Evolutionary conservation across 2,888 invertebrate species (phyloP).

Genomic region (Steromphala cineraria): DNA sequence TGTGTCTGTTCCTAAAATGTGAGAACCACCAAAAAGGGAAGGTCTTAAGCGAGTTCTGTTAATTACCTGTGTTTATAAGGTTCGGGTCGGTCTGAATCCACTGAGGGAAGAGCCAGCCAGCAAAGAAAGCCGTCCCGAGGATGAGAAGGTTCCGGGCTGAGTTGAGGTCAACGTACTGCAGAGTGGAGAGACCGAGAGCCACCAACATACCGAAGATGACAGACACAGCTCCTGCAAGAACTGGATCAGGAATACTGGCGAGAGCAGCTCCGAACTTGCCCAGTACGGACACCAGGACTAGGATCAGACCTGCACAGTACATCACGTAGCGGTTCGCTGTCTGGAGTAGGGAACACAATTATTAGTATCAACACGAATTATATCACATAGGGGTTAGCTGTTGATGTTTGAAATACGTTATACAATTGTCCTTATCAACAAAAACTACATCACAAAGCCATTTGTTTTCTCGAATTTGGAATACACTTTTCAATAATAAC

Average conservation of each 20-base stretch:
- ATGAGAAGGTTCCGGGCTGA: neutral
- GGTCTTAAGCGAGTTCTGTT: no score
- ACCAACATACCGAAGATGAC: neutral
- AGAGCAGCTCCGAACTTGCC: slow-evolving; percentile 43
- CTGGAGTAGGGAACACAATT: neutral
- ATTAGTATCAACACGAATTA: no score
- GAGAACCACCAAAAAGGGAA: no score
- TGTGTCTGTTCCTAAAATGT: no score
- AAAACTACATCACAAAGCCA: no score
- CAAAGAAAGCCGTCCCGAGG: neutral
- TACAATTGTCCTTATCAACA: no score
- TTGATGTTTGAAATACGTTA: no score
- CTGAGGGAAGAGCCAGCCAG: neutral
- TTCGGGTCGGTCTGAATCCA: no score
- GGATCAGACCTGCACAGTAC: slow-evolving; percentile 32
- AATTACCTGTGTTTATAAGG: no score
- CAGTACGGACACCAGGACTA: slow-evolving; percentile 35
- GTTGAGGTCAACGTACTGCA: neutral
- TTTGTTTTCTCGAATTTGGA: no score
- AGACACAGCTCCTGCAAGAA: neutral
- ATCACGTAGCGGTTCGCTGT: neutral
- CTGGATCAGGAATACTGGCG: slow-evolving; percentile 44
- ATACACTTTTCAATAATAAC: no score
- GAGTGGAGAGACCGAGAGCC: neutral
- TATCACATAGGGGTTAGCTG: no score